Base-by-base conservation (phyloP, 2,888 invertebrate genomes). In the Diplolepis rosae region DNA sequence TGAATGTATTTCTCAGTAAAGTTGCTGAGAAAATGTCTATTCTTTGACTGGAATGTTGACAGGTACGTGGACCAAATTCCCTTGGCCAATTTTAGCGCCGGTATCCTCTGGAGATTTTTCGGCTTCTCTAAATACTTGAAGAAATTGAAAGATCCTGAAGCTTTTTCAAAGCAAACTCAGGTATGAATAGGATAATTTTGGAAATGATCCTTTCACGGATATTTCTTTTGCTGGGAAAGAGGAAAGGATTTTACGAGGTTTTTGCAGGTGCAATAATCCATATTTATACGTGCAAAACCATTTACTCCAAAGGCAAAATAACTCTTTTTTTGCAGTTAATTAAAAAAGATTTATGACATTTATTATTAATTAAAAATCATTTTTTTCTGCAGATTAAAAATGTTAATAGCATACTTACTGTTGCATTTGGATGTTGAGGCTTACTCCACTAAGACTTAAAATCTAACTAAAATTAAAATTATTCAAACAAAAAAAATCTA, bases 51-150 rank as follows among this genome's bases (percentile, higher is more conserved):
- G 61, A 61, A 61, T 61, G 54, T 32, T 30, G 32, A 54, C 54
- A 54, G 54, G 15, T 70, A 48, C 50, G 11, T 42, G 74, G 78
- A 73, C 73, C 51, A 77, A 65, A 75, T 54, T 73, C 77, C 56
- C 51, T 22, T 73, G 13, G 52, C 22, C 24, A n/a, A 15, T 70
- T 72, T 78, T 74, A 69, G 73, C 76, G 74, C 72, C 72, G 68
- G 72, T 77, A 75, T 77, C 75, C 71, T 71, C 61, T 15, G 61
- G 65, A 65, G 74, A 61, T 66, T 68, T 68, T 68, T 56, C 24
- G 65, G 50, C 51, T 52, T 7, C 24, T 61, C 39, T 61, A 61
- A 39, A 39, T 35, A 61, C 39, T 35, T 35, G 4, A 61, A 35
- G 35, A 11, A 61, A 35, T 11, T 61, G 22, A 35, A 61, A 56